Base-by-base conservation (phyloP, 2,888 invertebrate genomes). In the Pollenia angustigena region DNA sequence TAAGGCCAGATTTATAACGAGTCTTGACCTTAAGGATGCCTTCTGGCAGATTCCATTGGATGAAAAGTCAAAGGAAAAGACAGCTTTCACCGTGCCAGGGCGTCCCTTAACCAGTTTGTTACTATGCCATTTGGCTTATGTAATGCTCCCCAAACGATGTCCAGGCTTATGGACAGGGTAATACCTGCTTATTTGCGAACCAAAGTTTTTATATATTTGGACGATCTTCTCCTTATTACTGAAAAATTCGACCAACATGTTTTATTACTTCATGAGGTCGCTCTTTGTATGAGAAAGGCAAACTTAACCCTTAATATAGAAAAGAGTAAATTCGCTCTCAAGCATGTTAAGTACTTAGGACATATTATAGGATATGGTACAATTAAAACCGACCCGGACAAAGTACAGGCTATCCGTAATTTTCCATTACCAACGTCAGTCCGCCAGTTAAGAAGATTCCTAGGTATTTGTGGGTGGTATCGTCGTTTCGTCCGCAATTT, bases 201-300 rank as follows among this genome's bases (percentile, higher is more conserved):
- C 4, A 40, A 79, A 12, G 58, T 69, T 1, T 71, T 79, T 16
- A 12, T 79, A 4, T 69, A 69, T 44, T 42, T 81, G 2, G 81
- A 78, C 8, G 71, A 85, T 16, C 23, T 85, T 12, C 48, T 85
- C 4, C 18, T 81, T 1, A 81, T 50, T 11, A 74, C 81, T 0
- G 81, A 74, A 42, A 54, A 23, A 6, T 85, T 76, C 42, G 85
- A 85, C 2, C 16, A 66, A 16, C 75, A 81, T 66, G 14, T 85
- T 0, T 11, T 52, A 10, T 42, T 62, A 4, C n/a, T 58, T 6
- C 75, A 60, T 54, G 81, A 75, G 12, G 32, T 68, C 10, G 50
- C 58, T 11, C 14, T 56, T 1, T 44, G 11, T 6, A 69, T 76
- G 9, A 48, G 48, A 56, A 69, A 58, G 40, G 56, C 48, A 1